These are phyloP conservation scores for Malurus alboscapulatus DNA, from an alignment of 2,113 vertebrate genomes.

Conservation along the genomic window DNA sequence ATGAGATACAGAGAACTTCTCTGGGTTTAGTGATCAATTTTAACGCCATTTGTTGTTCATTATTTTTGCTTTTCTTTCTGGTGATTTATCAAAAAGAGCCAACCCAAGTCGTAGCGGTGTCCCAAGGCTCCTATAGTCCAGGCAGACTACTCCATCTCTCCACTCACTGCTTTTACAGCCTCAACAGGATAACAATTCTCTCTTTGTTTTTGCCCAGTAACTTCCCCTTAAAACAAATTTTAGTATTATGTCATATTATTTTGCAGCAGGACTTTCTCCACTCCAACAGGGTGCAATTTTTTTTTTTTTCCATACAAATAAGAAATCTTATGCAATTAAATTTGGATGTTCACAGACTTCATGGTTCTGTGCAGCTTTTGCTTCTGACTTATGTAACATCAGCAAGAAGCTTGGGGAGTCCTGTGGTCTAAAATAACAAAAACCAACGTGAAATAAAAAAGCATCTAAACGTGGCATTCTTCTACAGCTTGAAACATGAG, in stretches of 20 bases:
- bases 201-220: background rate
- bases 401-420: background rate
- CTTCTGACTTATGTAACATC: background rate
- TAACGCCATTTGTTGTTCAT: background rate
- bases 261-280: background rate
- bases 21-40: background rate
- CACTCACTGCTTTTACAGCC: background rate
- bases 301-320: background rate
- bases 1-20: background rate
- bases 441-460: slow-evolving; percentile 3
- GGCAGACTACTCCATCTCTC: background rate
- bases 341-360: background rate
- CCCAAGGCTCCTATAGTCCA: background rate
- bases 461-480: background rate
- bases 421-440: background rate
- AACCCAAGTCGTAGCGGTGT: background rate
- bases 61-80: background rate
- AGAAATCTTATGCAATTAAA: background rate
- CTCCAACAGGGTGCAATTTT: background rate
- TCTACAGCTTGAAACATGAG: background rate
- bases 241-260: background rate
- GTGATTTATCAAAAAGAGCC: background rate
- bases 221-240: background rate
- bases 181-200: background rate
- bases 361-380: background rate